These are phyloP conservation scores for Myripristis jacobus DNA, from an alignment of 2,797 vertebrate species.

Conservation along the genomic window DNA sequence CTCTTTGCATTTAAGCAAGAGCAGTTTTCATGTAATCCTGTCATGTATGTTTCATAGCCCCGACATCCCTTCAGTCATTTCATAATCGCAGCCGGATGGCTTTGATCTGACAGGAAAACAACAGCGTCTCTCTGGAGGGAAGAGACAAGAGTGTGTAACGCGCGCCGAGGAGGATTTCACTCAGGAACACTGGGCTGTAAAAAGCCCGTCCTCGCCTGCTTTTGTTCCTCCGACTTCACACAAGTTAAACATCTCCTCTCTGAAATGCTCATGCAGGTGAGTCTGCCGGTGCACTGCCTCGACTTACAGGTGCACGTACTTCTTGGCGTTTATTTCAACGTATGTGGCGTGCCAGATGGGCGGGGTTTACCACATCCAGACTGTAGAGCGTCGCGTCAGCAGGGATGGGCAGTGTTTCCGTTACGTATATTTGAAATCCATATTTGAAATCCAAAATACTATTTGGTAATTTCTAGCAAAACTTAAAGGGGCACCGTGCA, in stretches of 20 bases:
- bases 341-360: neutral
- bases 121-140: conserved; percentile 7
- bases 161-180: conserved; percentile 21
- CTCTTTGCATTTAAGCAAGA: conserved; percentile 24
- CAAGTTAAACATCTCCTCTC: conserved; percentile 31
- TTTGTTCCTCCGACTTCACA: conserved; percentile 14
- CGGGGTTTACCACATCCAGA: neutral
- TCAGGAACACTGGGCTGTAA: neutral
- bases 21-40: conserved; percentile 27
- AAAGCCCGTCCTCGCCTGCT: neutral
- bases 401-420: no score
- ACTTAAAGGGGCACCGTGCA: no score
- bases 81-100: conserved; percentile 7
- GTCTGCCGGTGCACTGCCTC: conserved; percentile 11
- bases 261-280: neutral
- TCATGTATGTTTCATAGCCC: conserved; percentile 48
- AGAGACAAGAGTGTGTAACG: conserved; percentile 37
- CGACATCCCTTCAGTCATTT: conserved; percentile 32
- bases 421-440: no score
- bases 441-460: no score
- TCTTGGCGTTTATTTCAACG: conserved; percentile 5
- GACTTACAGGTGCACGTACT: conserved; percentile 17
- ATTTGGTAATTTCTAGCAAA: no score
- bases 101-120: conserved; percentile 51
- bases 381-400: no score